Evolutionary conservation across 2,113 vertebrate genomes (phyloP).

Genomic region (Vidua chalybeata): DNA sequence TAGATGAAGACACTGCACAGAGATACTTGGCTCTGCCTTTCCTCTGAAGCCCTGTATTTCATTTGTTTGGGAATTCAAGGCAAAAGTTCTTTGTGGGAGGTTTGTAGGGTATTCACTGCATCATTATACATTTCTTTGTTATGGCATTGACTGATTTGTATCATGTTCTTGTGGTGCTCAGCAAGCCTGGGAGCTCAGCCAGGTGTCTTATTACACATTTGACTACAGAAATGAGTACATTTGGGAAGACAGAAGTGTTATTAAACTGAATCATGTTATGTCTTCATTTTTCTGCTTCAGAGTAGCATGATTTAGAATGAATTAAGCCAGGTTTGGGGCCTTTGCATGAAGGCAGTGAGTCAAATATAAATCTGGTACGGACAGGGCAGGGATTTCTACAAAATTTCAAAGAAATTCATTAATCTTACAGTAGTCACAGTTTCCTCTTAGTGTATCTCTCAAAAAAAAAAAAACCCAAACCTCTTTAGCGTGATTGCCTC

Average conservation of each 20-base stretch:
- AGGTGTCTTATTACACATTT: not conserved
- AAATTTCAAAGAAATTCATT: not conserved
- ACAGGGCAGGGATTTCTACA: not conserved
- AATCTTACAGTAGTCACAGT: not conserved
- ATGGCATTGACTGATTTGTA: not conserved
- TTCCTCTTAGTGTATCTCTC: not conserved
- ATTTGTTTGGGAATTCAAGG: not conserved
- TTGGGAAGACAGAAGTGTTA: not conserved
- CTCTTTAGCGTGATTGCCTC: not conserved
- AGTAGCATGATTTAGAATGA: not conserved
- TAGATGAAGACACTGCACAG: not conserved
- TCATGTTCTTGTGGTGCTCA: not conserved
- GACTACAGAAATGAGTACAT: not conserved
- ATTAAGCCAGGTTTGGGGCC: not conserved
- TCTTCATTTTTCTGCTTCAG: not conserved
- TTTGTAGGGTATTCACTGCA: not conserved
- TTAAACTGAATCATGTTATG: conserved; percentile 4
- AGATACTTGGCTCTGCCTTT: not conserved
- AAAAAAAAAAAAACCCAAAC: not conserved
- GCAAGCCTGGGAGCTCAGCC: not conserved
- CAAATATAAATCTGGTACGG: not conserved
- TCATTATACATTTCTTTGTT: not conserved
- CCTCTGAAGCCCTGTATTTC: not conserved
- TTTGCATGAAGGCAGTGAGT: not conserved
- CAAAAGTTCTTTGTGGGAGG: conserved; percentile 1